These are phyloP conservation scores for Coracias cyanogaster DNA, from an alignment of 2,797 vertebrate species.

Conservation along the genomic window DNA sequence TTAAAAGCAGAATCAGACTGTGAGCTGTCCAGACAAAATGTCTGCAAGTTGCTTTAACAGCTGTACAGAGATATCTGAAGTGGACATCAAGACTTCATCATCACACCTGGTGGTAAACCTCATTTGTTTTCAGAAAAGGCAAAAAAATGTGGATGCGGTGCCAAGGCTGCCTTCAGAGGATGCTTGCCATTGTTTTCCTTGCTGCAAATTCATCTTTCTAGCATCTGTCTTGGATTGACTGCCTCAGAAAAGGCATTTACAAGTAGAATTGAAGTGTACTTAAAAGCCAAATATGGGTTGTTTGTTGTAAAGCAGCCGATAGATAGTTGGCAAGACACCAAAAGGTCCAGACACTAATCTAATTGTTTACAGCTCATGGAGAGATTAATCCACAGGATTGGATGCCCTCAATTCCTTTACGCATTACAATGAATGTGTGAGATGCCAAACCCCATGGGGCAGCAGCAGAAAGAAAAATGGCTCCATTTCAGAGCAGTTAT, in stretches of 20 bases:
- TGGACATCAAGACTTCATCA: neutral
- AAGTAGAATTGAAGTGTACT: slow-evolving; percentile 23
- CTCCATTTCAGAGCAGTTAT: slow-evolving; percentile 34
- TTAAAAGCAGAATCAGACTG: neutral
- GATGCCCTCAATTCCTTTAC: slow-evolving; percentile 64
- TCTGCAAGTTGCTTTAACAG: fast-evolving
- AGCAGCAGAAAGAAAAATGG: slow-evolving; percentile 23
- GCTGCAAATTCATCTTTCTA: neutral
- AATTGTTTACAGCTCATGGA: slow-evolving; percentile 66
- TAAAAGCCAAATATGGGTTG: slow-evolving; percentile 25
- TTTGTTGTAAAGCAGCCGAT: slow-evolving; percentile 49
- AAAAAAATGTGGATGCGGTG: neutral
- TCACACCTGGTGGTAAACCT: neutral
- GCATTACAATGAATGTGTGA: slow-evolving; percentile 54
- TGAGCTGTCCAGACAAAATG: neutral
- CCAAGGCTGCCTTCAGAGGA: slow-evolving; percentile 31
- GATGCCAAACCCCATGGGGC: slow-evolving; percentile 56
- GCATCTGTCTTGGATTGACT: slow-evolving; percentile 61
- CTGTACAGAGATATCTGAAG: neutral
- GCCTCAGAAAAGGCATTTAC: slow-evolving; percentile 22
- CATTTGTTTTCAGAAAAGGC: neutral
- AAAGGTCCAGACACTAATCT: slow-evolving; percentile 65
- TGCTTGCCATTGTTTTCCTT: slow-evolving; percentile 13
- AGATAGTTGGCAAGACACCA: slow-evolving; percentile 53
- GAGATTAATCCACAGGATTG: slow-evolving; percentile 65